Conservation (phyloP, 2,797 vertebrate genomes). For the Thripadectes ignobilis region DNA sequence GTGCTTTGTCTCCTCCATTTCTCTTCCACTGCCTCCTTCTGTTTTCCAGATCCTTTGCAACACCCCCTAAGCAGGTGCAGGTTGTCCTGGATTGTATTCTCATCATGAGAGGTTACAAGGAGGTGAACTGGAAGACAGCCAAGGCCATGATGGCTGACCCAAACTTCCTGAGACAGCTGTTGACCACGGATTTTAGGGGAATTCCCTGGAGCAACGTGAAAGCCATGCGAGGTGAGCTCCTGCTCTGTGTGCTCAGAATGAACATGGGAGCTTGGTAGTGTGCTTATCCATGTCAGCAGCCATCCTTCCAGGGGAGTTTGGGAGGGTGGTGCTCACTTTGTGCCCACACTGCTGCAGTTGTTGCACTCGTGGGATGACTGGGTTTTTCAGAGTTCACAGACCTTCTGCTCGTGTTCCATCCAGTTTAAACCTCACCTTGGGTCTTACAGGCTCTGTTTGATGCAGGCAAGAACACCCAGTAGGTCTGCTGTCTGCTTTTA, state of each 20-base stretch:
- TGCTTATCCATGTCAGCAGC: neutral
- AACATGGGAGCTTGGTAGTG: neutral
- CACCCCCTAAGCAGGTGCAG: slow-evolving; percentile 94
- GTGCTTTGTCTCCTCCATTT: neutral
- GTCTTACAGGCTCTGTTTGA: neutral
- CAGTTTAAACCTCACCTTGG: neutral
- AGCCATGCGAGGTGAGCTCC: slow-evolving; percentile 84
- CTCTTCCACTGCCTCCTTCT: neutral
- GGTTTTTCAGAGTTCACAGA: neutral
- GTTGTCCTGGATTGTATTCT: slow-evolving; percentile 94
- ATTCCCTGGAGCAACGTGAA: slow-evolving; percentile 85
- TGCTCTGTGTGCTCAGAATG: neutral
- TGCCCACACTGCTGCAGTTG: accelerated
- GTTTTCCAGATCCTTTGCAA: slow-evolving; percentile 89
- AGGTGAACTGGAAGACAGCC: slow-evolving; percentile 92
- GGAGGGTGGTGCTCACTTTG: neutral
- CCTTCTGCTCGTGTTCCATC: neutral
- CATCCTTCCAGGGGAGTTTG: neutral
- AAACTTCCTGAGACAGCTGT: slow-evolving; percentile 89
- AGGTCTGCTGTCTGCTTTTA: neutral
- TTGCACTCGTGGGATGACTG: neutral
- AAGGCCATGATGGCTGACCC: slow-evolving; percentile 97
- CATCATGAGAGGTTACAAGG: slow-evolving; percentile 91
- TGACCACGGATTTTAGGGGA: slow-evolving; percentile 92
- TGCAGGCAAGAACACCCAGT: neutral